Evolutionary conservation across 2,797 vertebrate species (phyloP), one percentile per base, ranked within the genome.

Genomic region (Thunnus albacares): DNA sequence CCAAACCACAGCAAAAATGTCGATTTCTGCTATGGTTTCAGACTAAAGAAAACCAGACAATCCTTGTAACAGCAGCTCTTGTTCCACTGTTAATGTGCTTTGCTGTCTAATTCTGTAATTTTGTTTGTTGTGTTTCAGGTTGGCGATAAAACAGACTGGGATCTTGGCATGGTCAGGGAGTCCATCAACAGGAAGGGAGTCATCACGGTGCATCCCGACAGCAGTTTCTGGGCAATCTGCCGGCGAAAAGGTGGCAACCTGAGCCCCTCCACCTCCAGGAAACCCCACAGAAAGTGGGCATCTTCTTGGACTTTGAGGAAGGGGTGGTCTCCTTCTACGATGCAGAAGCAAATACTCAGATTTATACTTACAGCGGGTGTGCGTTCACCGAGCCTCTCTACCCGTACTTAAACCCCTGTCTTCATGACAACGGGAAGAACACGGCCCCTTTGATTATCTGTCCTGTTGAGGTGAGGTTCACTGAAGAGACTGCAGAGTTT

Each of bases 111-210:
- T 15, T 33, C 26, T 14, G 3, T 45, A 0, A 0, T 67, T 61
- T 6, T 41, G 2, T 45, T 1, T 10, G 1, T 8, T 57, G 15
- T 24, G n/a, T 75, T 87, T 47, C 60, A 92, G 91, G 90, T 92
- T 2, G 74, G 81, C 0, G 84, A 91, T 3, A 96, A 95, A 68
- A 93, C 90, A 1, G 93, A 93, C 62, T 97, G 96, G 96, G 94
- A 96, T 1, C 73, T 97, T 0, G 96, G 96, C 0, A 82, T 97
- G 15, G 96, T 95, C 30, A 90, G 18, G 28, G 92, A 90, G 69
- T 92, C 89, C 5, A 93, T 94, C 33, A 93, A 90, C 72, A 90
- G 95, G 43, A 96, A 96, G 70, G 96, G 96, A 0, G 13, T 80
- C 74, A 89, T 95, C 75, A 87, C 45, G 0, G 86, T 95, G 35